Conservation (phyloP, 2,797 vertebrate genomes). For the Enteromius paludinosus region DNA sequence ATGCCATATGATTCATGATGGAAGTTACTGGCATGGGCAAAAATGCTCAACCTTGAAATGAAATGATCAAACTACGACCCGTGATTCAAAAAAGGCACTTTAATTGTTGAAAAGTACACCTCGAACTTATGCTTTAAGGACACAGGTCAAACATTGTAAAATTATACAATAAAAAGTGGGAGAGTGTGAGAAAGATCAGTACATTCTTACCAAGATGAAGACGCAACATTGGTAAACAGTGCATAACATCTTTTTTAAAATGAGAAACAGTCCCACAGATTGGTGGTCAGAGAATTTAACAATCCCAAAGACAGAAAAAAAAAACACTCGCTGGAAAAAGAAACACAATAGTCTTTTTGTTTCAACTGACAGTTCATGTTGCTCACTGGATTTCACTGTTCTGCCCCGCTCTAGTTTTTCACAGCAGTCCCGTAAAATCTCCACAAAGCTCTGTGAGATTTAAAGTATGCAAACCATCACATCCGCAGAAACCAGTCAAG, state of each 20-base stretch:
- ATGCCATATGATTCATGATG: conserved; percentile 34
- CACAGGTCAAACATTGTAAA: conserved; percentile 52
- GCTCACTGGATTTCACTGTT: conserved; percentile 49
- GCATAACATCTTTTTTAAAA: conserved; percentile 57
- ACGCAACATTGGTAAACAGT: conserved; percentile 59
- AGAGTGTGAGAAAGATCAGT: conserved; percentile 39
- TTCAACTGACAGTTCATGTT: conserved; percentile 27
- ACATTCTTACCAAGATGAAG: conserved; percentile 57
- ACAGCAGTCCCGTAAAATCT: conserved; percentile 35
- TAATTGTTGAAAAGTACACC: conserved; percentile 58
- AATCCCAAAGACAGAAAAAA: conserved; percentile 16
- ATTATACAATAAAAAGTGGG: conserved; percentile 37
- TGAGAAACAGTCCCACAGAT: conserved; percentile 41
- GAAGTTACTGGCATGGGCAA: conserved; percentile 42
- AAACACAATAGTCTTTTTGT: conserved; percentile 61
- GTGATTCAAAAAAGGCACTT: conserved; percentile 49
- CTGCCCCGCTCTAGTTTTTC: conserved; percentile 26
- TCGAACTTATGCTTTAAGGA: conserved; percentile 34
- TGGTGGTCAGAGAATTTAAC: conserved; percentile 38
- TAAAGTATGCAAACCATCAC: conserved; percentile 25
- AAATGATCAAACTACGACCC: conserved; percentile 3
- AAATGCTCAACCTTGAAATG: conserved; percentile 25
- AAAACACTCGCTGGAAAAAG: conserved; percentile 30
- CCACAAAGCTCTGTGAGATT: neutral
- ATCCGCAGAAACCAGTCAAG: conserved; percentile 35